These are phyloP conservation scores for Hirtodrosophila trivittata DNA, from an alignment of 2,888 invertebrate genomes.

Conservation along the genomic window DNA sequence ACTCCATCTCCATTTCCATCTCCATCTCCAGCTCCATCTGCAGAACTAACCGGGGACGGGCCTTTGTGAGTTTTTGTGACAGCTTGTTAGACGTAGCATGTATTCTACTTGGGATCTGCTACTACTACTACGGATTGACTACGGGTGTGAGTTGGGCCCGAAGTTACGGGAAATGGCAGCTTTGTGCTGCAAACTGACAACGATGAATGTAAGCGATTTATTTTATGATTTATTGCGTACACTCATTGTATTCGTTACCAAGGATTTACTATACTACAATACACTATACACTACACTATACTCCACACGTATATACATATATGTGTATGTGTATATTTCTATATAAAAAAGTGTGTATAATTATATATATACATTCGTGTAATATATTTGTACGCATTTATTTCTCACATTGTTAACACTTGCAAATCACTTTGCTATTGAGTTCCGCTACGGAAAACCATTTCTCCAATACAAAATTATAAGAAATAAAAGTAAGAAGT, in stretches of 20 bases:
- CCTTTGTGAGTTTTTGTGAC: constrained; percentile 77
- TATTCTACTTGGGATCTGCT: constrained; percentile 50
- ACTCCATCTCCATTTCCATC: constrained; percentile 3
- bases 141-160: background rate
- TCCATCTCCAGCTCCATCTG: constrained; percentile 29
- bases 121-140: background rate
- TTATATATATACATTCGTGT: background rate
- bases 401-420: constrained; percentile 69
- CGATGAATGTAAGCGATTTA: constrained; percentile 81
- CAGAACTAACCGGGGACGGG: constrained; percentile 34
- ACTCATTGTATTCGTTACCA: constrained; percentile 66
- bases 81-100: constrained; percentile 76
- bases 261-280: constrained; percentile 44
- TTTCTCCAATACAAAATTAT: constrained; percentile 23
- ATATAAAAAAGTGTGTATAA: constrained; percentile 2
- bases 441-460: constrained; percentile 45
- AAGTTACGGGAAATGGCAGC: constrained; percentile 36
- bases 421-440: constrained; percentile 62
- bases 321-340: constrained; percentile 5
- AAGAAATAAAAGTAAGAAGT: no score
- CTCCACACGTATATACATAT: constrained; percentile 3
- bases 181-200: constrained; percentile 75
- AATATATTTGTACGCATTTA: constrained; percentile 30
- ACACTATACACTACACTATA: constrained; percentile 32
- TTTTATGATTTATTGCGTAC: constrained; percentile 79